Base-by-base conservation (phyloP, 2,888 invertebrate genomes). In the Caenorhabditis doughertyi region DNA sequence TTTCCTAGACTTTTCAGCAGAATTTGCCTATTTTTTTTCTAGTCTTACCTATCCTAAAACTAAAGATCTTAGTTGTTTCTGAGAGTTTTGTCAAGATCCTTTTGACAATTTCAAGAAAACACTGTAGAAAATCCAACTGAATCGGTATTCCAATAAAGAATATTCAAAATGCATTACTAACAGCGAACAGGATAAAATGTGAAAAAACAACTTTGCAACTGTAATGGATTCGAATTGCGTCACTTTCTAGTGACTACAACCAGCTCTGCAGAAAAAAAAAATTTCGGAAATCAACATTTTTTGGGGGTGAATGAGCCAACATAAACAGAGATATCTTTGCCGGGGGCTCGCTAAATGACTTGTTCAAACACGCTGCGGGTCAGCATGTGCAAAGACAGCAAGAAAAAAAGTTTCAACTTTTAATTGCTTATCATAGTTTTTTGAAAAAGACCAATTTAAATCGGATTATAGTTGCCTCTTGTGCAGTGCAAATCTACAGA, bases 361-460 rank as follows among this genome's bases (percentile, higher is more conserved):
- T 77, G 68, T 68, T 62, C 77, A 77, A 77, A 77, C 77, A 77
- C 62, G 13, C 49, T 29, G 49, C 64, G 60, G 77, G 77, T 77
- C 77, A 77, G 67, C 67, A 60, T 47, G 39, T 60, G 76, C 65
- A 55, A 42, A 42, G 55, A 55, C 51, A 25, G 42, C 16, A 13
- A 32, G 32, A 27, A 42, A 56, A 65, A 49, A 74, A 35, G 35
- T 60, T 62, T 51, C 27, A 58, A 60, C 53, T 39, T 58, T 44
- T 23, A 47, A 35, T n/a, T 67, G 58, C 76, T 76, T 76, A 70
- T 77, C 68, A 51, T 42, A 27, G 18, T 5, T 3, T 3, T 18
- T 53, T 58, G 42, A 47, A 35, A 64, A 64, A 39, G 25, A 21
- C 42, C 21, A n/a, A 29, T 2, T 13, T 25, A 62, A 72, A 73